phyloP scores from a whole-genome alignment of 2,797 vertebrate genomes.

The Clarias platycephalus region DNA sequence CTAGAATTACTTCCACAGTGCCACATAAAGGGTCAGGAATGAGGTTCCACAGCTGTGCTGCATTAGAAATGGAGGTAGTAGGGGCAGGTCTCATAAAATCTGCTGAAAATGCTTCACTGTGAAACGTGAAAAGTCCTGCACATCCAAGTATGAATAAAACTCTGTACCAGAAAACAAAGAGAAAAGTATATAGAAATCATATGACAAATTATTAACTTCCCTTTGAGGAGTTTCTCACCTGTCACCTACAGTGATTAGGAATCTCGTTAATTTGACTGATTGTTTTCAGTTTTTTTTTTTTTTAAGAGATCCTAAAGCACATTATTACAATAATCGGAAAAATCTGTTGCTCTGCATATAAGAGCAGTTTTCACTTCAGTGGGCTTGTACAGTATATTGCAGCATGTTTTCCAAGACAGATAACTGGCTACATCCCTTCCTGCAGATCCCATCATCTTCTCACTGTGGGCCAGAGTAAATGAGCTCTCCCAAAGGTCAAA shows the following conservation, averaged over 20 bases:
- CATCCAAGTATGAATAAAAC: neutral
- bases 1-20: constrained; percentile 51
- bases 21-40: constrained; percentile 43
- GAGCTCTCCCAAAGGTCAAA: constrained; percentile 72
- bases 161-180: neutral
- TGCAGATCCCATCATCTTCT: constrained; percentile 59
- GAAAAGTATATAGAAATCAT: neutral
- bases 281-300: no score
- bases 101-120: constrained; percentile 18
- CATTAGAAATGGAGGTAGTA: constrained; percentile 30
- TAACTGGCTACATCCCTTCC: constrained; percentile 66
- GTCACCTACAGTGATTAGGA: neutral
- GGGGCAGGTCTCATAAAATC: constrained; percentile 16
- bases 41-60: constrained; percentile 58
- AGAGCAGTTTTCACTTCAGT: constrained; percentile 24
- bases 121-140: neutral
- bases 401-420: constrained; percentile 63
- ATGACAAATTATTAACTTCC: neutral
- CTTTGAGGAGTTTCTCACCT: neutral
- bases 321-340: constrained; percentile 34
- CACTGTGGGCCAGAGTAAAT: constrained; percentile 60
- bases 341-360: constrained; percentile 7
- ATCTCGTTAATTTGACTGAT: no score
- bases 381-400: constrained; percentile 36
- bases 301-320: constrained; percentile 38